Base-by-base conservation (phyloP, 2,888 invertebrate genomes). In the Diaperis boleti region DNA sequence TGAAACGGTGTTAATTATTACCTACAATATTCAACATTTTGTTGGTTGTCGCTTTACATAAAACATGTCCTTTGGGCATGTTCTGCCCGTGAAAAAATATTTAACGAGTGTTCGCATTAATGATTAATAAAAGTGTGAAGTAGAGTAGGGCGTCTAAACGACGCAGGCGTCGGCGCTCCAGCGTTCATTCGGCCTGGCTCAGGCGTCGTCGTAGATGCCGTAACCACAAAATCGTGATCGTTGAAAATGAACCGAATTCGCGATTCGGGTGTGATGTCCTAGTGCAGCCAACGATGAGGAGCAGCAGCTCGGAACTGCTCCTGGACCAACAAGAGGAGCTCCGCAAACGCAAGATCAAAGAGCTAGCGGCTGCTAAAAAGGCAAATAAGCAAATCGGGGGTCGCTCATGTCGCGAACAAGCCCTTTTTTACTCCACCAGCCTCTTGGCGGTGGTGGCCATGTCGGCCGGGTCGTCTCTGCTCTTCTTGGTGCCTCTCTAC, bases 241-340 rank as follows among this genome's bases (percentile, higher is more conserved):
- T 41, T 8, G 13, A 52, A 11, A 70, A 69, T 65, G 66, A 65
- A 63, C 62, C 59, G 65, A 66, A 61, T 59, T 57, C 54, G 63
- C 52, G 64, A 50, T 50, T 14, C 29, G 57, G 45, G 69, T 68
- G 75, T 72, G 72, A 79, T 80, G 79, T 74, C 78, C 72, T 78
- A 79, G 78, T 76, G 75, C 73, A 72, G 76, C 72, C 76, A 65
- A 78, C 69, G 70, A 89, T 89, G 89, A 88, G 88, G 84, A 88
- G 89, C 85, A 88, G 88, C 84, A 90, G 89, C 85, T 89, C 89
- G 81, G 89, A 90, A 85, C 86, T 89, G 83, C 87, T 90, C 84
- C 88, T 89, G 82, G 89, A 89, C 82, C 88, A 89, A 82, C 88
- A 88, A 84, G 89, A 88, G 83, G 87, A 87, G 83, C 83, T 87